These are phyloP conservation scores for Peromyscus attwateri DNA, from an alignment of 2,797 vertebrate species.

Conservation along the genomic window DNA sequence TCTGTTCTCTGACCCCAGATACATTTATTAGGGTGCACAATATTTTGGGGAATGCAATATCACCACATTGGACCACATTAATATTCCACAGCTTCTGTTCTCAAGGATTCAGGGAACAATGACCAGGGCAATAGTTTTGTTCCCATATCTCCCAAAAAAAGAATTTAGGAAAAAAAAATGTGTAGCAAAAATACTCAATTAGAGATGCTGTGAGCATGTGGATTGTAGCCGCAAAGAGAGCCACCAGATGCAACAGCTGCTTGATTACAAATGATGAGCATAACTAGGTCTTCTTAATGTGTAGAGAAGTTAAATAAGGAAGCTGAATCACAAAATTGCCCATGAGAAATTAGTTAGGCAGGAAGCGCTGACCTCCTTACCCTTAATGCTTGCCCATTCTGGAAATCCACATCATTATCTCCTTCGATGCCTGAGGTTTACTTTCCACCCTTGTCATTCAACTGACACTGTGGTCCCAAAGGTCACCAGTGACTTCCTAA, in stretches of 20 bases:
- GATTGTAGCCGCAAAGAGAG: conserved; percentile 53
- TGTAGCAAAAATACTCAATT: conserved; percentile 22
- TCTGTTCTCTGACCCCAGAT: too few relatives aligned
- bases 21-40: too few relatives aligned
- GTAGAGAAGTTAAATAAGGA: conserved; percentile 76
- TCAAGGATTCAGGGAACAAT: conserved; percentile 48
- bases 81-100: conserved; percentile 2
- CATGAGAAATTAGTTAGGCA: conserved; percentile 73
- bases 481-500: background rate
- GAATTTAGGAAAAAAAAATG: background rate
- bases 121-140: background rate
- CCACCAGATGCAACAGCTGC: conserved; percentile 65
- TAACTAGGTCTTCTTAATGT: conserved; percentile 68
- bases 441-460: background rate
- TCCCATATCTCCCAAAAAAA: background rate
- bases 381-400: conserved; percentile 36
- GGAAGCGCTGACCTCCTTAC: conserved; percentile 62
- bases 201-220: background rate
- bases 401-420: conserved; percentile 54
- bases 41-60: too few relatives aligned
- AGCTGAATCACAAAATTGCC: conserved; percentile 71
- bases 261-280: conserved; percentile 72
- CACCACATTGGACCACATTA: background rate
- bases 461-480: background rate
- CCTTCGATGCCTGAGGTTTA: conserved; percentile 18